Evolutionary conservation across 2,113 vertebrate genomes (phyloP), one percentile per base, ranked within the genome.

Genomic region (Ciconia boyciana): DNA sequence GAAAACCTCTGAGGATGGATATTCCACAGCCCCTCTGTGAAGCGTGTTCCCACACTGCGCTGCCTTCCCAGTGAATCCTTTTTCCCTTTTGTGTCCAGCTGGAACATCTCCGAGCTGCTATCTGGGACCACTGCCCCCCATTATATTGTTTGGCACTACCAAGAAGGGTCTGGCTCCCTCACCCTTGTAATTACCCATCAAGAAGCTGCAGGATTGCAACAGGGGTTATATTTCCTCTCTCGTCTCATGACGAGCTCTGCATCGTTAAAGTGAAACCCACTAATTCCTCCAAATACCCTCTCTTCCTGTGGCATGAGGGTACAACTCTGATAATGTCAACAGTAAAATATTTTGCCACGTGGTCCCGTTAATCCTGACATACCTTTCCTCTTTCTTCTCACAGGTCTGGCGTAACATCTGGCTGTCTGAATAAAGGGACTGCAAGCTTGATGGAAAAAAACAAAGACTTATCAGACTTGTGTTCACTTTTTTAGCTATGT

Each of bases 381-480:
- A 99, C 99, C 99, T 97, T 94, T 96, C 77, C 19, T 97, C 81
- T 65, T 98, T 71, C 88, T 98, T 58, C 43, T 48, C 17, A 28
- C 79, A 39, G 96, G 69, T 26, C 83, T 97, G 77, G 98, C 98
- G 55, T 98, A 99, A 54, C 97, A 97, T 87, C 99, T 98, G 68
- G 97, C 97, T 54, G 96, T 61, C 78, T 96, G 97, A 78, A 97
- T 58, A 43, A 94, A 49, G 44, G 98, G 72, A 89, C 93, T 90
- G 83, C 96, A 69, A 82, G 65, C 98, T 98, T 87, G 52, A 84
- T 2, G 43, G 89, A 75, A 92, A 87, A 87, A 48, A 79, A 62
- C 57, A 93, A 10, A 70, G 32, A 79, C 2, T 71, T 9, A 46
- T 78, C 49, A 92, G 66, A 31, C 7, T 19, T 3, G 29, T 2